These are phyloP conservation scores for Cliona cf. orientalis DNA, from an alignment of 37 sponge, comb jelly and placozoan species.

Conservation along the genomic window DNA sequence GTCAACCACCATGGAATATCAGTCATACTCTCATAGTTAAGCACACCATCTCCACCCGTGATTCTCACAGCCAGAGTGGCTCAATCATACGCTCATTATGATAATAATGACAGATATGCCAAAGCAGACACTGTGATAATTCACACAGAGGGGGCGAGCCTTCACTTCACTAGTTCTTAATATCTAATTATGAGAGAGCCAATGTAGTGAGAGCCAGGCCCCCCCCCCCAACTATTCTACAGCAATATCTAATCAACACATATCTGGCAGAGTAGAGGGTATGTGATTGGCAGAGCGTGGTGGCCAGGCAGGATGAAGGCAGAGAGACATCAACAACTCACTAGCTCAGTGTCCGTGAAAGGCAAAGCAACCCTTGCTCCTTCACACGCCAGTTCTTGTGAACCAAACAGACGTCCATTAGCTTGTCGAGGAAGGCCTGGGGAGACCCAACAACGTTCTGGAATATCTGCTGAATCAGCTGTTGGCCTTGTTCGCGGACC, in stretches of 20 bases:
- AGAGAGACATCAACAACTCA: slow-evolving; percentile 41
- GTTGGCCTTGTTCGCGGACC: slow-evolving; percentile 65
- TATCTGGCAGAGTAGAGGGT: too few species aligned
- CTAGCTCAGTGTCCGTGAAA: slow-evolving; percentile 61
- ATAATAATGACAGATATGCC: not conserved
- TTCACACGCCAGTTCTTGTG: slow-evolving; percentile 90
- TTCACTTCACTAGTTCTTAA: not conserved
- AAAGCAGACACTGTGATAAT: not conserved
- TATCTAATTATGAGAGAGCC: not conserved
- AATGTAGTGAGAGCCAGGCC: not conserved
- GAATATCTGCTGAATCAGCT: slow-evolving; percentile 57
- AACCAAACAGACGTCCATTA: slow-evolving; percentile 44
- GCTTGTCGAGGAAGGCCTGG: slow-evolving; percentile 35
- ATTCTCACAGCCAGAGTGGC: too few species aligned
- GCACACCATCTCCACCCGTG: not conserved
- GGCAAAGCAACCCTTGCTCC: slow-evolving; percentile 74
- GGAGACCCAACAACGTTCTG: slow-evolving; percentile 35
- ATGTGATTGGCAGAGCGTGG: too few species aligned
- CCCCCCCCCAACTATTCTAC: too few species aligned
- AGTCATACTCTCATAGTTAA: too few species aligned
- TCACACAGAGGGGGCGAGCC: not conserved
- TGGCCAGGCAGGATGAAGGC: too few species aligned
- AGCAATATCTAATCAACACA: too few species aligned
- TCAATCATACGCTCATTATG: not conserved
- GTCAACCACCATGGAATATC: too few species aligned